Conservation (phyloP, 2,113 vertebrate genomes). For the Octodon degus region DNA sequence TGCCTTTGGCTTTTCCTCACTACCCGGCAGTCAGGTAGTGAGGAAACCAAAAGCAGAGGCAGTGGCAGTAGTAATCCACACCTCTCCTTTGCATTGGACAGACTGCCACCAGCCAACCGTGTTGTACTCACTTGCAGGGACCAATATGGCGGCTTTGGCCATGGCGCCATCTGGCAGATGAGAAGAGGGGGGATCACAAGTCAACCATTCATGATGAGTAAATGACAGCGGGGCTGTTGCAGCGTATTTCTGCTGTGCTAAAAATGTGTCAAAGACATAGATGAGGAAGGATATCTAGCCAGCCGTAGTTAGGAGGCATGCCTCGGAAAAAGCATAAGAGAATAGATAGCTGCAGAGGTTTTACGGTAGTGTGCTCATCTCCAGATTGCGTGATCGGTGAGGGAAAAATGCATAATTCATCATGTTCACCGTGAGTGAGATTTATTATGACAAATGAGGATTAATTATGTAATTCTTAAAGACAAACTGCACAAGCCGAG, state of each 20-base stretch:
- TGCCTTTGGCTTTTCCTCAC: too few relatives aligned
- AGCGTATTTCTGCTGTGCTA: not conserved
- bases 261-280: not conserved
- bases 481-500: not conserved
- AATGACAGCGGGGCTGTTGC: fast-evolving
- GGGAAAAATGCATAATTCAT: not conserved
- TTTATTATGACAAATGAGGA: not conserved
- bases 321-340: too few relatives aligned
- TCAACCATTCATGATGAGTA: too few relatives aligned
- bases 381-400: not conserved
- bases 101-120: fast-evolving
- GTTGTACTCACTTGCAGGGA: fast-evolving
- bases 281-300: fast-evolving
- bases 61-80: not conserved
- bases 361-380: too few relatives aligned
- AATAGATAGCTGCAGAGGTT: not conserved
- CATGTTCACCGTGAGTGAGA: not conserved
- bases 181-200: not conserved
- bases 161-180: not conserved
- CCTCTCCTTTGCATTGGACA: fast-evolving
- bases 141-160: too few relatives aligned
- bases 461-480: not conserved
- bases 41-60: fast-evolving
- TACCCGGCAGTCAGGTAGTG: fast-evolving
- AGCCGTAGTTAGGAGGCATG: fast-evolving